Percentiles rank a stretch among this genome's conserved stretches.
phyloP scores from a whole-genome alignment of 2,797 vertebrate genomes.

The Sphaeramia orbicularis region DNA sequence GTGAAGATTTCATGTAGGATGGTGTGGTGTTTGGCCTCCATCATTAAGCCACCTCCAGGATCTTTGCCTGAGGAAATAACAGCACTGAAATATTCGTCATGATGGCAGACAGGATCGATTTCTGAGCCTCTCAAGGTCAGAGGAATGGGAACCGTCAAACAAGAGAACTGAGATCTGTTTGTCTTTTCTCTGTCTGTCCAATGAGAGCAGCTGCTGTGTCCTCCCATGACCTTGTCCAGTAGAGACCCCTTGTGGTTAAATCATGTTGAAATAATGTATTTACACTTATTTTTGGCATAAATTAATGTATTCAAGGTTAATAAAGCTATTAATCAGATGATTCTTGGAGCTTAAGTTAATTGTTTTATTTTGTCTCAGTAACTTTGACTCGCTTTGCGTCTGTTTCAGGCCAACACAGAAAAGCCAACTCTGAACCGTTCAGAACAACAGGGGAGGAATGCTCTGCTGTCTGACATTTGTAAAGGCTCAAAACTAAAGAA shows the following conservation, averaged over 20 bases:
- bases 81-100: not conserved
- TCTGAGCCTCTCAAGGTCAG: not conserved
- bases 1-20: too few relatives aligned
- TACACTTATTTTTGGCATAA: not conserved
- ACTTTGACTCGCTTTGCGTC: conserved; percentile 4
- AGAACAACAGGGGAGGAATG: conserved; percentile 89
- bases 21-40: too few relatives aligned
- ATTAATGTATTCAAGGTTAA: not conserved
- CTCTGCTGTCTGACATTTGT: conserved; percentile 91
- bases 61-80: too few relatives aligned
- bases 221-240: not conserved
- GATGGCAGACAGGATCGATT: not conserved
- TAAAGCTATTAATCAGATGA: not conserved
- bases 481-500: conserved; percentile 95
- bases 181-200: not conserved
- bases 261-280: not conserved
- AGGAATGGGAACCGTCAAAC: too few relatives aligned
- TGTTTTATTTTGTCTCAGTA: not conserved
- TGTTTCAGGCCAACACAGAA: conserved; percentile 90
- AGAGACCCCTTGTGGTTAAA: conserved; percentile 56
- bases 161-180: not conserved
- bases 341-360: too few relatives aligned
- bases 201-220: not conserved
- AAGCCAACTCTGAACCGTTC: conserved; percentile 88
- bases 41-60: too few relatives aligned